These are phyloP conservation scores for Lanistes nyassanus DNA, from an alignment of 1,140 invertebrate species.

Conservation along the genomic window DNA sequence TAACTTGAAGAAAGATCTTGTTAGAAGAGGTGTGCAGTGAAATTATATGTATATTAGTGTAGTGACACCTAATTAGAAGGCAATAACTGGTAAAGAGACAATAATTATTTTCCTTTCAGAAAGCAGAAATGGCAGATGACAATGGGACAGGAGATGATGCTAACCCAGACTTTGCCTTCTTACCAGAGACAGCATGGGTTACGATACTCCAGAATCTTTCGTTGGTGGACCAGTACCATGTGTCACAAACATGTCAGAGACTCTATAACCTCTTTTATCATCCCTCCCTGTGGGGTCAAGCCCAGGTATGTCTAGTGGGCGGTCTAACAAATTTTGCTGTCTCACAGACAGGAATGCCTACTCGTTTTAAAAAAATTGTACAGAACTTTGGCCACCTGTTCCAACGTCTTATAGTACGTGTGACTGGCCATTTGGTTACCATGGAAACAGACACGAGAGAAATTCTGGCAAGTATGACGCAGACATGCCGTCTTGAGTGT, in stretches of 20 bases:
- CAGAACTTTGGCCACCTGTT: slow-evolving; percentile 40
- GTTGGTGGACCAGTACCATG: slow-evolving; percentile 30
- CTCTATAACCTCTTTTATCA: slow-evolving; percentile 43
- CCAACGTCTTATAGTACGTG: slow-evolving; percentile 36
- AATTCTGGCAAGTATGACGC: slow-evolving; percentile 27
- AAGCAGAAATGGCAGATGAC: too few species aligned
- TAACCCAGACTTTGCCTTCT: slow-evolving; percentile 34
- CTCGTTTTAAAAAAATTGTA: slow-evolving; percentile 29
- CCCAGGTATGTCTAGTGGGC: slow-evolving; percentile 31
- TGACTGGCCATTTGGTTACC: slow-evolving; percentile 34
- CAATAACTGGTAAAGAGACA: too few species aligned
- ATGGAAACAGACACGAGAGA: slow-evolving; percentile 25
- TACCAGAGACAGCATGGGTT: slow-evolving; percentile 45
- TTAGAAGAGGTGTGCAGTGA: too few species aligned
- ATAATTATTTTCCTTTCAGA: too few species aligned
- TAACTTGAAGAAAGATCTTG: too few species aligned
- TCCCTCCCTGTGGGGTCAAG: slow-evolving; percentile 41
- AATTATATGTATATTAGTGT: too few species aligned
- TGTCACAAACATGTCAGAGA: slow-evolving; percentile 32
- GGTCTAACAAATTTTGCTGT: slow-evolving; percentile 28
- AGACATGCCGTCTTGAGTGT: slow-evolving; percentile 38
- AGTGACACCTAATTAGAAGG: too few species aligned
- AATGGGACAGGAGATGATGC: background rate
- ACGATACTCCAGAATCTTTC: slow-evolving; percentile 33
- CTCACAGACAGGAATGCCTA: slow-evolving; percentile 16